phyloP scores from a whole-genome alignment of 2,797 vertebrate genomes.

The Oreortyx pictus region DNA sequence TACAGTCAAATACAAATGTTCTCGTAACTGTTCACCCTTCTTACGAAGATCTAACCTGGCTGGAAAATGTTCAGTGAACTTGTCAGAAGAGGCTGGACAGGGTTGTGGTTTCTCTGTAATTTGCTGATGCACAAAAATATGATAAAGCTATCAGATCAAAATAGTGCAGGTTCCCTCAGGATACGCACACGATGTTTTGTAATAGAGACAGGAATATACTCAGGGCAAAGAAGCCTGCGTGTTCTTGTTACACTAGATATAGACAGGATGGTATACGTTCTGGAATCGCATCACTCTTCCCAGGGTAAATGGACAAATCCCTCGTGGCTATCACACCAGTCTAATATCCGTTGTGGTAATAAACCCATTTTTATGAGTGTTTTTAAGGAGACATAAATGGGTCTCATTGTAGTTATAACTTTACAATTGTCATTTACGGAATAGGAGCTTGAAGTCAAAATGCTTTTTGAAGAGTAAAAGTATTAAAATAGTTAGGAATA shows the following conservation, averaged over 20 bases:
- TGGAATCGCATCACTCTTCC: background rate
- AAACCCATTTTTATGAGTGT: background rate
- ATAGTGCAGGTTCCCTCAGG: background rate
- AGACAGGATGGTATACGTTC: background rate
- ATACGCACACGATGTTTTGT: background rate
- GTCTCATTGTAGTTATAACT: background rate
- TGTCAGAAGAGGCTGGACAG: background rate
- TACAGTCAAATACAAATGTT: background rate
- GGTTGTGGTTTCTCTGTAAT: background rate
- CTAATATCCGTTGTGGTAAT: background rate
- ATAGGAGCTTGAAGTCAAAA: background rate
- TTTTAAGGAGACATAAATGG: background rate
- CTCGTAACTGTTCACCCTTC: background rate
- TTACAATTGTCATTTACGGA: background rate
- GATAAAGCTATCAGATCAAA: background rate
- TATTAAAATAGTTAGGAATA: background rate
- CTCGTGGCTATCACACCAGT: background rate
- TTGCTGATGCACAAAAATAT: background rate
- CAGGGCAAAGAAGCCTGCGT: background rate
- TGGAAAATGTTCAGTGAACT: background rate
- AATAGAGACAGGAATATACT: background rate
- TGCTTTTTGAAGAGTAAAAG: background rate
- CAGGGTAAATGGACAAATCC: background rate
- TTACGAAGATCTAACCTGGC: background rate
- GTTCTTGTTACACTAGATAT: rapidly evolving